These are phyloP conservation scores for Acromyrmex charruanus DNA, from an alignment of 1,140 invertebrate genomes.

Conservation along the genomic window DNA sequence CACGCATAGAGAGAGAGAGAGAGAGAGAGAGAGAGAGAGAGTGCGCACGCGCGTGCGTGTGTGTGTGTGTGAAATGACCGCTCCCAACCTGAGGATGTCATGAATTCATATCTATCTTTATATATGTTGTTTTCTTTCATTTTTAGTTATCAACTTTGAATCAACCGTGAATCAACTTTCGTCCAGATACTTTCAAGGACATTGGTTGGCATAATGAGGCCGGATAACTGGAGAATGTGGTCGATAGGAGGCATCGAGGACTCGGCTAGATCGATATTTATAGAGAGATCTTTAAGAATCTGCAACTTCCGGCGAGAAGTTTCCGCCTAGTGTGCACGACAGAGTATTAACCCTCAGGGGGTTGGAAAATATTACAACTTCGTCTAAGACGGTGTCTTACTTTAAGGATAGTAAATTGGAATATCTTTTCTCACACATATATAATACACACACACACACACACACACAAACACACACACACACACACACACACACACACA, in stretches of 20 bases:
- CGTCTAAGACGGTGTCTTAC: not conserved
- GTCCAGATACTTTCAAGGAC: conserved; percentile 67
- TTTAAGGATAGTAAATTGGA: conserved; percentile 31
- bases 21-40: no score
- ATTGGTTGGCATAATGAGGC: conserved; percentile 48
- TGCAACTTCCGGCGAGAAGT: conserved; percentile 68
- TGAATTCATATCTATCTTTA: conserved; percentile 65
- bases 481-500: not conserved
- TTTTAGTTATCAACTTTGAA: not conserved
- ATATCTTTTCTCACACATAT: not conserved
- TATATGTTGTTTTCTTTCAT: not conserved
- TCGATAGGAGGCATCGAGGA: conserved; percentile 49
- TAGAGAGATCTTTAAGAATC: conserved; percentile 39
- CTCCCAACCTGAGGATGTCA: conserved; percentile 80
- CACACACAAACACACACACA: not conserved
- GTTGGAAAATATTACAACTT: conserved; percentile 23
- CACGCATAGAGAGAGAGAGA: conserved; percentile 20
- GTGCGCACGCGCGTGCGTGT: no score
- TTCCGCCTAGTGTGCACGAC: conserved; percentile 7
- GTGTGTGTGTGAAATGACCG: conserved; percentile 81
- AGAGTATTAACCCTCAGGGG: conserved; percentile 17
- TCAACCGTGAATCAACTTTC: conserved; percentile 25
- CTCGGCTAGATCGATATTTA: conserved; percentile 63
- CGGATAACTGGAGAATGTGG: conserved; percentile 10
- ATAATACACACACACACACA: not conserved